Evolutionary conservation across 2,797 vertebrate genomes (phyloP).

Genomic region (Dryobates pubescens): DNA sequence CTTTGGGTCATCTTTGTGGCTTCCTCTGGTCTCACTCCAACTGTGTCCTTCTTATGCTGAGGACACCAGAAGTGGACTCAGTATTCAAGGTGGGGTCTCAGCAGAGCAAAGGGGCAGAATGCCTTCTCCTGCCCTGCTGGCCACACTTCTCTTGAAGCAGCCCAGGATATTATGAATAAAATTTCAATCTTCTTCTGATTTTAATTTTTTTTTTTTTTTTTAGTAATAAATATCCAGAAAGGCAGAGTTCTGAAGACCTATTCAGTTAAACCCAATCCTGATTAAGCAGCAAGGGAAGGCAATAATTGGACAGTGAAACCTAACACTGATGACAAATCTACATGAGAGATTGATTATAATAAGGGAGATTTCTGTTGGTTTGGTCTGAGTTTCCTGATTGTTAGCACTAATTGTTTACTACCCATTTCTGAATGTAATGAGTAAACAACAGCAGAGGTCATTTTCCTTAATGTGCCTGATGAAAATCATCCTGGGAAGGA

Average conservation of each 20-base stretch:
- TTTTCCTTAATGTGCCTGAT: background rate
- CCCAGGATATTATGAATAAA: background rate
- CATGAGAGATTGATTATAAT: constrained; percentile 34
- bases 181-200: background rate
- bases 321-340: constrained; percentile 40
- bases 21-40: too few relatives aligned
- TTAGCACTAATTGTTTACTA: constrained; percentile 23
- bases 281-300: background rate
- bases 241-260: background rate
- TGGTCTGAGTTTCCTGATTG: background rate
- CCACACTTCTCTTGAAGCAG: too few relatives aligned
- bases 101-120: too few relatives aligned
- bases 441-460: constrained; percentile 37
- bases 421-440: constrained; percentile 2
- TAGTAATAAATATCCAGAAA: background rate
- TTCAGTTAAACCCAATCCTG: background rate
- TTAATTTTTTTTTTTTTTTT: background rate
- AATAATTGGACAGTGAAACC: constrained; percentile 14
- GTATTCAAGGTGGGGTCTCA: too few relatives aligned
- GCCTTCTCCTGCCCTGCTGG: too few relatives aligned
- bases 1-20: too few relatives aligned
- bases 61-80: too few relatives aligned
- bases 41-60: too few relatives aligned
- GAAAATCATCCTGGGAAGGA: background rate
- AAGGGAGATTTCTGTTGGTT: constrained; percentile 14